phyloP scores from a whole-genome alignment of 2,113 vertebrate genomes.

The Pedionomus torquatus region DNA sequence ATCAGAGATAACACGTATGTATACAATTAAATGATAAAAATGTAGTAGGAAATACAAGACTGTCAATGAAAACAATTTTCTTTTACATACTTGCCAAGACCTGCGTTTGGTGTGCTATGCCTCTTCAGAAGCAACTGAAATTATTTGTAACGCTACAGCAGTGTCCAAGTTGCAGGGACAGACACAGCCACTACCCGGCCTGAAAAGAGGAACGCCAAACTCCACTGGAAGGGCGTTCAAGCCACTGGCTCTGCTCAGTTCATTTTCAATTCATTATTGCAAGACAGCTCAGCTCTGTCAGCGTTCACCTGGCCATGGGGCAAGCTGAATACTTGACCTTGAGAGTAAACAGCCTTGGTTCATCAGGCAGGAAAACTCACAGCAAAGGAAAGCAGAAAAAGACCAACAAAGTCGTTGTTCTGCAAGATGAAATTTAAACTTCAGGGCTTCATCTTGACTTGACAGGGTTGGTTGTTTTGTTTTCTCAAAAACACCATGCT shows the following conservation, averaged over 20 bases:
- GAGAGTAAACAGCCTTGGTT: not conserved
- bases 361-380: not conserved
- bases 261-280: not conserved
- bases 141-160: not conserved
- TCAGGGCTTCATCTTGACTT: not conserved
- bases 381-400: not conserved
- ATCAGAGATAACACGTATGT: not conserved
- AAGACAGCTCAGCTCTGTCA: not conserved
- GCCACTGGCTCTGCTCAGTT: not conserved
- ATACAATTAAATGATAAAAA: not conserved
- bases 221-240: not conserved
- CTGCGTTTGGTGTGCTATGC: not conserved
- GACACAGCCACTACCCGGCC: fast-evolving
- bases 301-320: fast-evolving
- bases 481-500: not conserved
- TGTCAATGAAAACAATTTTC: not conserved
- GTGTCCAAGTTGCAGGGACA: not conserved
- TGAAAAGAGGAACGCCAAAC: not conserved
- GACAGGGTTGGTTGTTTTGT: fast-evolving
- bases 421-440: not conserved
- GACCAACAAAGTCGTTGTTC: not conserved
- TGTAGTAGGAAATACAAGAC: not conserved
- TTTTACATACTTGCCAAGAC: not conserved
- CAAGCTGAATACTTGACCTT: not conserved
- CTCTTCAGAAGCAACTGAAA: not conserved